These are phyloP conservation scores for Aselliscus stoliczkanus DNA, from an alignment of 2,797 vertebrate species.

Conservation along the genomic window DNA sequence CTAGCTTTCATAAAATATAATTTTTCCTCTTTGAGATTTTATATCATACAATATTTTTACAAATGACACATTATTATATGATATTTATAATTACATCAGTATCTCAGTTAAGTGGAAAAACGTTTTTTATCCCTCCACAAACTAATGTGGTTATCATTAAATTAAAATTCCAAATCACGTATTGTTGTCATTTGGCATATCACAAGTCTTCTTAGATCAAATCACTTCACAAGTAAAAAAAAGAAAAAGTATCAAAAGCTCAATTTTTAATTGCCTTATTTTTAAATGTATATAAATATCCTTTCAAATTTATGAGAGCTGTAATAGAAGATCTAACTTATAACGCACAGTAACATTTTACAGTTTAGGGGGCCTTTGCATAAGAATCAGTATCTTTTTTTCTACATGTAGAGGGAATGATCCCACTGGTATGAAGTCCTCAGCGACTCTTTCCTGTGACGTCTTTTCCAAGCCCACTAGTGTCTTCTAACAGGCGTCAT, in stretches of 20 bases:
- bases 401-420: background rate
- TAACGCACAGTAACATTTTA: background rate
- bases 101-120: background rate
- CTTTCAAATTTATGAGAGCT: background rate
- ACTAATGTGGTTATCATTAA: constrained; percentile 17
- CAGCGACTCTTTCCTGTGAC: constrained; percentile 69
- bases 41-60: background rate
- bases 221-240: constrained; percentile 11
- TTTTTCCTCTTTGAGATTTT: background rate
- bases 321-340: background rate
- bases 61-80: background rate
- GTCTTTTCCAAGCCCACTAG: constrained; percentile 66
- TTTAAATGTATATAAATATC: background rate
- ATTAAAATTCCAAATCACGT: constrained; percentile 16
- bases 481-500: constrained; percentile 61
- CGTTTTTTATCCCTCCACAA: background rate
- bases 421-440: constrained; percentile 36
- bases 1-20: background rate
- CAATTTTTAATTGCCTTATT: background rate
- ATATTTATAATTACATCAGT: background rate
- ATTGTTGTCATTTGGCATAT: background rate
- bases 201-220: background rate
- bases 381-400: background rate
- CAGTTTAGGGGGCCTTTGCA: background rate
- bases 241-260: background rate